A percentile compares a stretch with the other conserved stretches of the same genome.
Conservation (phyloP, 2,797 vertebrate genomes). For the Lateolabrax maculatus region DNA sequence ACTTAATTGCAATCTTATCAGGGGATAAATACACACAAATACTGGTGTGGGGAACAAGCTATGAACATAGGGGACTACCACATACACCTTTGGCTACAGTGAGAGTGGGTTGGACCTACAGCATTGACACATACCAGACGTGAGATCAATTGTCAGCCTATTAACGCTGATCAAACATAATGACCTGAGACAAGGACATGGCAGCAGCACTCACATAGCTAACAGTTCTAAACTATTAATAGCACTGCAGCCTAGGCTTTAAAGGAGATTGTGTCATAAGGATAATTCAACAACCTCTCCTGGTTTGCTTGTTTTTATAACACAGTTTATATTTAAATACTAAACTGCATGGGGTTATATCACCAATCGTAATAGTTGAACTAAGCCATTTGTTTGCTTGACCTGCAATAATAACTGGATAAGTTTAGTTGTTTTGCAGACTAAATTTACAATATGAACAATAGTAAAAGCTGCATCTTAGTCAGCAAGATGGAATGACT, state of each 20-base stretch:
- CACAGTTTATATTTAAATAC: not conserved
- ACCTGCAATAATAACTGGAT: not conserved
- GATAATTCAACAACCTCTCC: not conserved
- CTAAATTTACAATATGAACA: not conserved
- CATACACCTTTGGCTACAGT: slow-evolving; percentile 49
- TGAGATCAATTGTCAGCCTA: slow-evolving; percentile 62
- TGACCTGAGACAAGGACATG: slow-evolving; percentile 54
- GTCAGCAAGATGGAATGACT: slow-evolving; percentile 44
- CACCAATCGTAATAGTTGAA: not conserved
- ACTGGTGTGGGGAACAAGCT: slow-evolving; percentile 45
- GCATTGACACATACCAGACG: slow-evolving; percentile 66
- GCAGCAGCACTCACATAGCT: slow-evolving; percentile 41
- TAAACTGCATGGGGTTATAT: not conserved
- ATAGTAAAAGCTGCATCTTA: slow-evolving; percentile 9
- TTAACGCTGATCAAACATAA: slow-evolving; percentile 42
- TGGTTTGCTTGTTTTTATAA: not conserved
- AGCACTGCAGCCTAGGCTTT: slow-evolving; percentile 16
- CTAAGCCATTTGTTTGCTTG: not conserved
- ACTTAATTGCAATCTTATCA: slow-evolving; percentile 20
- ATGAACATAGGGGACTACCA: slow-evolving; percentile 42
- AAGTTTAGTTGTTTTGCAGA: not conserved
- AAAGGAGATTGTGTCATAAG: slow-evolving; percentile 5
- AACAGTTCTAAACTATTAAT: slow-evolving; percentile 40
- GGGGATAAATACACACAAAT: slow-evolving; percentile 46
- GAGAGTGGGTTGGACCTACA: slow-evolving; percentile 64